A percentile compares a stretch with the other conserved stretches of the same genome.
These are phyloP conservation scores for Sesamia nonagrioides DNA, from an alignment of 1,140 invertebrate genomes.

Conservation along the genomic window DNA sequence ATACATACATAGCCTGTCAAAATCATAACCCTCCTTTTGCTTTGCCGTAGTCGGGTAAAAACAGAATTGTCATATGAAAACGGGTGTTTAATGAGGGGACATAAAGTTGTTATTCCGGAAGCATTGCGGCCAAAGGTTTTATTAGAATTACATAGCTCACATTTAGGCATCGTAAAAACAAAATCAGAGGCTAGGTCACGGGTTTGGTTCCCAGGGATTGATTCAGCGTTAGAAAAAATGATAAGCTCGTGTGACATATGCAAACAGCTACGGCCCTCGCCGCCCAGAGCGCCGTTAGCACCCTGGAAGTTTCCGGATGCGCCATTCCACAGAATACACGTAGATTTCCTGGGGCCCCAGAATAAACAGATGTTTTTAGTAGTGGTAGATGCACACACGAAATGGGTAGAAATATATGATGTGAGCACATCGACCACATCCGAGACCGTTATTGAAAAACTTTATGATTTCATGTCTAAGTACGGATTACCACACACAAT, in stretches of 20 bases:
- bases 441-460: conserved; percentile 26
- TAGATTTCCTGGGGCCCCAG: conserved; percentile 57
- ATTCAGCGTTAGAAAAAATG: conserved; percentile 52
- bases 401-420: conserved; percentile 57
- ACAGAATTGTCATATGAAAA: conserved; percentile 49
- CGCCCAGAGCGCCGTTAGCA: conserved; percentile 45
- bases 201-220: conserved; percentile 63
- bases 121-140: conserved; percentile 1
- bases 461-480: conserved; percentile 56
- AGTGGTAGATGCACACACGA: conserved; percentile 56
- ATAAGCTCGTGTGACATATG: conserved; percentile 55
- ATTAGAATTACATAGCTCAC: conserved; percentile 72
- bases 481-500: conserved; percentile 53
- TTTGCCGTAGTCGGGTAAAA: too few species aligned
- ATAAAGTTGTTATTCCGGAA: conserved; percentile 52
- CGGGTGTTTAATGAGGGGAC: conserved; percentile 51
- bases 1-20: too few species aligned
- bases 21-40: too few species aligned
- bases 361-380: conserved; percentile 53
- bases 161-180: conserved; percentile 65
- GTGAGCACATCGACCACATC: conserved; percentile 45
- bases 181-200: conserved; percentile 60
- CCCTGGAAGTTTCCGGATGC: background rate
- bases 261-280: conserved; percentile 46
- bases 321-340: conserved; percentile 54